These are phyloP conservation scores for Crocidura indochinensis DNA, from an alignment of 2,797 vertebrate genomes.

Conservation along the genomic window DNA sequence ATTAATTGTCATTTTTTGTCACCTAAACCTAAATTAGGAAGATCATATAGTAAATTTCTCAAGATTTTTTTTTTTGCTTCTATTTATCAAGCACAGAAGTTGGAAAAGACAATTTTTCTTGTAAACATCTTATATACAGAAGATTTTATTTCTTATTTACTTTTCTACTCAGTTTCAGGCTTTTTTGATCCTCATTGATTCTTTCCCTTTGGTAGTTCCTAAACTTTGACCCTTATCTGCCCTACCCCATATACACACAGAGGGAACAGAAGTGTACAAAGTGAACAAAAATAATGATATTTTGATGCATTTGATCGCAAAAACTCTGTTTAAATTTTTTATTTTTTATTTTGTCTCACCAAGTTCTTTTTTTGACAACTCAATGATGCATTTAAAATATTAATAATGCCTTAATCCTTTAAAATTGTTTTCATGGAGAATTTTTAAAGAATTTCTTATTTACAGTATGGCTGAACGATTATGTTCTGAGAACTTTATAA, in stretches of 20 bases:
- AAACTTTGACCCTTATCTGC: background rate
- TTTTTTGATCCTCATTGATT: background rate
- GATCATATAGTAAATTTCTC: slow-evolving; percentile 18
- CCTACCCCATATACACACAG: background rate
- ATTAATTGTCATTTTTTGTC: slow-evolving; percentile 6
- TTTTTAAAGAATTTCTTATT: slow-evolving; percentile 8
- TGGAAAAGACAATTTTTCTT: background rate
- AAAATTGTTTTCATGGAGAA: slow-evolving; percentile 36
- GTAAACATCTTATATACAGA: background rate
- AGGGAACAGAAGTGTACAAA: background rate
- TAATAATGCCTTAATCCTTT: slow-evolving; percentile 16
- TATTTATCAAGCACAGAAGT: background rate
- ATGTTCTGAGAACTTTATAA: slow-evolving; percentile 30
- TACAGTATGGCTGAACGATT: slow-evolving; percentile 17
- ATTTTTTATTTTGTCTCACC: slow-evolving; percentile 35
- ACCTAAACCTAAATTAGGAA: background rate
- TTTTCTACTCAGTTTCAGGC: background rate
- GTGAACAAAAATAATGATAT: background rate
- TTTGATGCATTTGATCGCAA: background rate
- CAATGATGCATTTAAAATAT: slow-evolving; percentile 44
- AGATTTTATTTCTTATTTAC: slow-evolving; percentile 55
- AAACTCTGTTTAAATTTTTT: background rate
- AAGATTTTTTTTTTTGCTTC: background rate
- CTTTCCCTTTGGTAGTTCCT: background rate
- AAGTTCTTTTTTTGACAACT: slow-evolving; percentile 31